These are phyloP conservation scores for Lates japonicus DNA, from an alignment of 2,797 vertebrate species.

Conservation along the genomic window DNA sequence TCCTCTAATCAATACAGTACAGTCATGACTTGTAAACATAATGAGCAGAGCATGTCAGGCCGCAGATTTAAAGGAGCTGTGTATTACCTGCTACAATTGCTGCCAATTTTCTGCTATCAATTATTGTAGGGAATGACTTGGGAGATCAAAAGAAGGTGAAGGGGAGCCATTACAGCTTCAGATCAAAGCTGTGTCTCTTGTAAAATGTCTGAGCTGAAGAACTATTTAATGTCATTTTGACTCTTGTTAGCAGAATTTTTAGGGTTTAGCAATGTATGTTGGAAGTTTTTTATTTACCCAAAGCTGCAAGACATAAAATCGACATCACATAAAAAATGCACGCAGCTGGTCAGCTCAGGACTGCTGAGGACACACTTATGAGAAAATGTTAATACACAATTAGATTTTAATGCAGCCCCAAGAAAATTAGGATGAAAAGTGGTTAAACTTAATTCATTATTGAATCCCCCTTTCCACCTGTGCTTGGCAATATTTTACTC, in stretches of 20 bases:
- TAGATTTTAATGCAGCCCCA: slow-evolving; percentile 20
- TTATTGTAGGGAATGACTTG: slow-evolving; percentile 28
- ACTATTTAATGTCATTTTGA: background rate
- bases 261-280: background rate
- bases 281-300: background rate
- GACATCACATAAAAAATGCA: slow-evolving; percentile 31
- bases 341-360: slow-evolving; percentile 17
- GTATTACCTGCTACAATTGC: slow-evolving; percentile 19
- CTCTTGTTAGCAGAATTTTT: background rate
- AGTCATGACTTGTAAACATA: slow-evolving; percentile 63
- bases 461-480: slow-evolving; percentile 2
- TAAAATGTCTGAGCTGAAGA: background rate
- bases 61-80: slow-evolving; percentile 38
- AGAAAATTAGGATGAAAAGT: slow-evolving; percentile 18
- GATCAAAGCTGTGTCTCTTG: slow-evolving; percentile 21
- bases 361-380: slow-evolving; percentile 26
- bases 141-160: slow-evolving; percentile 37
- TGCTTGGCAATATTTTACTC: slow-evolving; percentile 12
- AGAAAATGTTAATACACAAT: slow-evolving; percentile 30
- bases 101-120: slow-evolving; percentile 21
- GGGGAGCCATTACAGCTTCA: background rate
- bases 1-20: slow-evolving; percentile 58
- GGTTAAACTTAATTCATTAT: slow-evolving; percentile 23
- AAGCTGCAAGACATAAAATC: slow-evolving; percentile 28
- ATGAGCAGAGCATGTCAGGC: slow-evolving; percentile 50